These are phyloP conservation scores for Macaria liturata DNA, from an alignment of 2,888 invertebrate species.

Conservation along the genomic window DNA sequence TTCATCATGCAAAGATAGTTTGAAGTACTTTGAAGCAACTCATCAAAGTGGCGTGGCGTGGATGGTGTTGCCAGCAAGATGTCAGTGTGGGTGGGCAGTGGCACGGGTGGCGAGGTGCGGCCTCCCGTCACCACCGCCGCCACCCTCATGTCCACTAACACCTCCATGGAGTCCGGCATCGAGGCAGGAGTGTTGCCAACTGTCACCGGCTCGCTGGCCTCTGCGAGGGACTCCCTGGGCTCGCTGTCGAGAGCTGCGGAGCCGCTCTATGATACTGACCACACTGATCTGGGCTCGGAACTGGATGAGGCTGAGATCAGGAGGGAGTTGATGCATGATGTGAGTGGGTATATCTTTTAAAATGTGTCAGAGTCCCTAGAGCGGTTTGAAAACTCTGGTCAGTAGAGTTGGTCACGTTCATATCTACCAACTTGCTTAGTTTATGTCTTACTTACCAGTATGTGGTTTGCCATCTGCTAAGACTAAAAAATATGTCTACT, in stretches of 20 bases:
- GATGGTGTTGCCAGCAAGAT: conserved; percentile 72
- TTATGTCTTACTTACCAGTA: too few species aligned
- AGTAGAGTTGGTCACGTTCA: too few species aligned
- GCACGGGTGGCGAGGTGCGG: conserved; percentile 59
- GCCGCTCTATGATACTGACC: conserved; percentile 89
- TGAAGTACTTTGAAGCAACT: conserved; percentile 23
- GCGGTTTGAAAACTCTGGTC: too few species aligned
- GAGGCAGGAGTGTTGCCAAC: conserved; percentile 88
- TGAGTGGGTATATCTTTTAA: conserved; percentile 69
- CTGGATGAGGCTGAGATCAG: conserved; percentile 90
- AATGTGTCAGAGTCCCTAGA: too few species aligned
- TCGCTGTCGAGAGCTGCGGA: conserved; percentile 84
- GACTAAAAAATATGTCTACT: too few species aligned
- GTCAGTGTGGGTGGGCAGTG: conserved; percentile 80
- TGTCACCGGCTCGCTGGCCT: conserved; percentile 87
- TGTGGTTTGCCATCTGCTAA: too few species aligned
- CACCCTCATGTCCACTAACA: conserved; percentile 74
- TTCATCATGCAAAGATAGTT: too few species aligned
- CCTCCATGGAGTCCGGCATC: conserved; percentile 86
- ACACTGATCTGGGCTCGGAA: conserved; percentile 91
- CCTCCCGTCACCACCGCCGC: conserved; percentile 58
- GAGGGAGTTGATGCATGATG: conserved; percentile 90
- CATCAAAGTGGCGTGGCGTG: conserved; percentile 51
- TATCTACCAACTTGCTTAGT: too few species aligned
- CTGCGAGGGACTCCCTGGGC: conserved; percentile 81